Conservation (phyloP, 2,888 invertebrate genomes). For the Pomacea canaliculata region DNA sequence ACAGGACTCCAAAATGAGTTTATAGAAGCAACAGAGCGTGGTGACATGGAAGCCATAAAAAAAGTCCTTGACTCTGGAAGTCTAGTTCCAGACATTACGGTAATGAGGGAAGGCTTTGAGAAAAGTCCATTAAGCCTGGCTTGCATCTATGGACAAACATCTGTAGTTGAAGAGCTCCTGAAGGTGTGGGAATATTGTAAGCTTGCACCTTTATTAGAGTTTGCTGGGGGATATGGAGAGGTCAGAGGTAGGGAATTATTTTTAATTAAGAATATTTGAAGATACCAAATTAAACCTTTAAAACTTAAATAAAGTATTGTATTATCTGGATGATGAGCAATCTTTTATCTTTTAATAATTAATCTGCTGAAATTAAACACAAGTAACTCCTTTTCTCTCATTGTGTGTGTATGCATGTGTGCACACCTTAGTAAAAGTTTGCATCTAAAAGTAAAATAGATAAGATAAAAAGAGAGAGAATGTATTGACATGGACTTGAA, state of each 20-base stretch:
- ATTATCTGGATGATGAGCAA: neutral
- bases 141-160: conserved; percentile 64
- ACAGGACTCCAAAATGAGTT: conserved; percentile 40
- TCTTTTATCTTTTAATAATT: too few relatives aligned
- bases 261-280: neutral
- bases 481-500: too few relatives aligned
- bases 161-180: conserved; percentile 51
- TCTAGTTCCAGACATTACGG: conserved; percentile 40
- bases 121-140: conserved; percentile 61
- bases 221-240: neutral
- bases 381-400: too few relatives aligned
- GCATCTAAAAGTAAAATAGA: too few relatives aligned
- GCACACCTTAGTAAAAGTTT: too few relatives aligned
- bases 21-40: conserved; percentile 54
- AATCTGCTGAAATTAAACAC: too few relatives aligned
- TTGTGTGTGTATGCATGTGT: too few relatives aligned
- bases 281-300: neutral
- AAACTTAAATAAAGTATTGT: neutral
- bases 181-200: conserved; percentile 22
- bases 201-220: neutral
- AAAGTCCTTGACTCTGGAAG: conserved; percentile 40
- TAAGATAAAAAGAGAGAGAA: too few relatives aligned
- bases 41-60: conserved; percentile 46
- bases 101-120: conserved; percentile 44
- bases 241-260: neutral